Evolutionary conservation across 2,797 vertebrate species (phyloP), one percentile per base, ranked within the genome.

Genomic region (Pangasius macronema): DNA sequence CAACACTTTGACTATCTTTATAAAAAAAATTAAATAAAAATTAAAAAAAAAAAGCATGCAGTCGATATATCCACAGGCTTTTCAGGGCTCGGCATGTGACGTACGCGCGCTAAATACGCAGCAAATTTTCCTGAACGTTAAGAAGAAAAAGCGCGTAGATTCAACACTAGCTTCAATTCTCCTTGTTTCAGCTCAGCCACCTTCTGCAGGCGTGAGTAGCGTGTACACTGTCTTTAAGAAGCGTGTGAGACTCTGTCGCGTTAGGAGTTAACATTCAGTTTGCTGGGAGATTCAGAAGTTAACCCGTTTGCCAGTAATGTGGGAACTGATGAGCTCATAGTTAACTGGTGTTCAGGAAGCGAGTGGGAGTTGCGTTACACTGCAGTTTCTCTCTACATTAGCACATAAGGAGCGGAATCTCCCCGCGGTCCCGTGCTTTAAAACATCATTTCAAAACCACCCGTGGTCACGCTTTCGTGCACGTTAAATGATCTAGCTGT

Each of bases 311-410:
- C 57, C 88, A 90, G 86, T 70, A 88, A 89, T 80, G 87, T 86
- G 10, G 72, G 91, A 93, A 91, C 76, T 55, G 93, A 86, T 95
- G 94, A 95, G 93, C 93, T 96, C 94, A 95, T 92, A 7, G 20
- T 82, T 22, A 75, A 85, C 57, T 79, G 77, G 53, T 89, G 91
- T 89, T 92, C 93, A 92, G 93, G 91, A 93, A 94, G 90, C 88
- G 88, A 84, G 91, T 87, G 80, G 89, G 93, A 93, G 91, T 91
- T 89, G 90, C 63, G 91, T 59, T 73, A 91, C 94, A 93, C 93
- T 92, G 95, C 92, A 95, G 94, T 95, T 93, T n/a, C 73, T 57
- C n/a, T 51, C 24, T 5, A 13, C 5, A 4, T 20, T 33, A 76
- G 33, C 7, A 18, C 33, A 3, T 3, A 7, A n/a, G 7, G 5